Conservation (phyloP, 2,888 invertebrate genomes). For the Aspidiotus destructor region DNA sequence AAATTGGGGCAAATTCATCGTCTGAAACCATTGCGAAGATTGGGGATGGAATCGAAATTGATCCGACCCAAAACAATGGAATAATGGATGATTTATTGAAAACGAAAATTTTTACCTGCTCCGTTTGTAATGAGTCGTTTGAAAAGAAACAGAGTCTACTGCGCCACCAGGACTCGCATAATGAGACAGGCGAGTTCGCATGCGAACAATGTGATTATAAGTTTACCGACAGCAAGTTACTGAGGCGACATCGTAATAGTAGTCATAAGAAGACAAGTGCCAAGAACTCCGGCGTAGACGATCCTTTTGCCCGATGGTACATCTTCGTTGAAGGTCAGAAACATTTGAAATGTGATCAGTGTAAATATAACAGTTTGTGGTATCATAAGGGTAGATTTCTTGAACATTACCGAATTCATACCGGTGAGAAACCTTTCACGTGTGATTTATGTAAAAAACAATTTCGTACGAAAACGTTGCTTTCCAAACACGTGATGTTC, state of each 20-base stretch:
- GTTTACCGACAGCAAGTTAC: slow-evolving; percentile 20
- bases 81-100: background rate
- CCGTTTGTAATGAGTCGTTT: slow-evolving; percentile 9
- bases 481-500: slow-evolving; percentile 47
- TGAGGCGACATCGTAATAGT: slow-evolving; percentile 24
- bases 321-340: slow-evolving; percentile 41
- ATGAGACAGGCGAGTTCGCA: slow-evolving; percentile 5
- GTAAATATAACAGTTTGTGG: slow-evolving; percentile 36
- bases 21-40: background rate
- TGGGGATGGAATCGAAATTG: background rate
- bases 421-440: slow-evolving; percentile 37
- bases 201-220: slow-evolving; percentile 33
- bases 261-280: slow-evolving; percentile 11
- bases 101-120: background rate
- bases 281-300: slow-evolving; percentile 14
- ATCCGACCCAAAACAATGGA: background rate
- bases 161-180: slow-evolving; percentile 3
- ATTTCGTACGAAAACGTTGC: slow-evolving; percentile 36
- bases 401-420: slow-evolving; percentile 37
- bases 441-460: slow-evolving; percentile 38
- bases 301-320: slow-evolving; percentile 35
- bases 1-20: background rate
- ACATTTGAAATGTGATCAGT: slow-evolving; percentile 44
- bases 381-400: slow-evolving; percentile 33
- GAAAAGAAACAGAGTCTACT: slow-evolving; percentile 2